These are phyloP conservation scores for Cavia aperea DNA, from an alignment of 2,113 vertebrate genomes.

Conservation along the genomic window DNA sequence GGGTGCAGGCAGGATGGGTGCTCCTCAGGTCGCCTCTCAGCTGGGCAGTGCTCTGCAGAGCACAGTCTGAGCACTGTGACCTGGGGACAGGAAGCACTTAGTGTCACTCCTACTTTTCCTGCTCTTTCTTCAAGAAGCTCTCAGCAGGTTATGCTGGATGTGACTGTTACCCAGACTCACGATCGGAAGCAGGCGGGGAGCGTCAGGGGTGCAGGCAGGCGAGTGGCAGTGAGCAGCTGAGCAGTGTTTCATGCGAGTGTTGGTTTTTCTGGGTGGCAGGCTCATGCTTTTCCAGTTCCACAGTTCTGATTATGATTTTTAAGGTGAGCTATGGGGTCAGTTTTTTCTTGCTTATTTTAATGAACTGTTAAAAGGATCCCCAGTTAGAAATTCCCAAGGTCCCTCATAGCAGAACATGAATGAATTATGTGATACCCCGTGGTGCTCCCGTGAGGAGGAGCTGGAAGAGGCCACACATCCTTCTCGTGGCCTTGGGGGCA, in stretches of 20 bases:
- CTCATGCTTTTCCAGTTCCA: neutral
- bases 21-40: neutral
- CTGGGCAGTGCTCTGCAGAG: neutral
- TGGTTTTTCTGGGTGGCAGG: conserved; percentile 1
- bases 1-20: neutral
- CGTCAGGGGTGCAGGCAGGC: neutral
- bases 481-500: neutral
- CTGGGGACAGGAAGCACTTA: neutral
- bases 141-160: neutral
- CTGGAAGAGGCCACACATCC: neutral
- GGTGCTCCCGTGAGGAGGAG: neutral
- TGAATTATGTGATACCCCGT: neutral
- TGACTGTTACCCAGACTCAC: neutral
- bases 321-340: neutral
- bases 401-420: neutral
- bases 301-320: neutral
- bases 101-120: neutral
- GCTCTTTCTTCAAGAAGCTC: neutral
- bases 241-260: neutral
- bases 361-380: neutral
- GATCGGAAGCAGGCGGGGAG: neutral
- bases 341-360: neutral
- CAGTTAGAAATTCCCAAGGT: neutral
- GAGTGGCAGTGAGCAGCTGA: neutral
- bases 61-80: neutral